Evolutionary conservation across 2,113 vertebrate species (phyloP).

Genomic region (Morone chrysops): DNA sequence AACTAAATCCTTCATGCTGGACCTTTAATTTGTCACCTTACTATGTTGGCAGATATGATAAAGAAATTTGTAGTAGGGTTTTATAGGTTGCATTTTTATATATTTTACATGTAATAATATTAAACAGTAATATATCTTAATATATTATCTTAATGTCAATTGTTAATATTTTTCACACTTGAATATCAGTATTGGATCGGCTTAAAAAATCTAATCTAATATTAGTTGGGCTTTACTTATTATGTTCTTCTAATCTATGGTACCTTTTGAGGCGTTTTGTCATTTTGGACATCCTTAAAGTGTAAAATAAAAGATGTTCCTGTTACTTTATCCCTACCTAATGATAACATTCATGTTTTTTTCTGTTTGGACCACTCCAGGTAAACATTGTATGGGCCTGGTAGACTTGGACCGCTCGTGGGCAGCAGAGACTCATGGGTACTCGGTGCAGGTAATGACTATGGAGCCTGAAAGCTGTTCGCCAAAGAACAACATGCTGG

Average conservation of each 20-base stretch:
- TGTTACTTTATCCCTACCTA: background rate
- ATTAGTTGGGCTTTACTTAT: background rate
- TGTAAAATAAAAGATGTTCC: background rate
- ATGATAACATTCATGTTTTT: background rate
- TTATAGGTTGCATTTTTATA: background rate
- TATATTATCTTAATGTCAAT: background rate
- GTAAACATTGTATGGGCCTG: conserved; percentile 96
- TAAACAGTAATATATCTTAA: background rate
- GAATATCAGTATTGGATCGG: background rate
- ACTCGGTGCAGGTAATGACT: conserved; percentile 90
- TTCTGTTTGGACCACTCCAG: conserved; percentile 71
- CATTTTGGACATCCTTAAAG: background rate
- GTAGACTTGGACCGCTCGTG: conserved; percentile 95
- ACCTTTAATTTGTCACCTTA: background rate
- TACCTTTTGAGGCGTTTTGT: background rate
- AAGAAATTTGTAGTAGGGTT: background rate
- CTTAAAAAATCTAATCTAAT: background rate
- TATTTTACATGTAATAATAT: background rate
- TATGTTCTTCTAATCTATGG: background rate
- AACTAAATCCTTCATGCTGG: too few relatives aligned
- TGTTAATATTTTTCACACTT: background rate
- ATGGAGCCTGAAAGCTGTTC: conserved; percentile 98
- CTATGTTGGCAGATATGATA: background rate
- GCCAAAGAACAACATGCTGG: conserved; percentile 97
- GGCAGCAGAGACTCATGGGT: conserved; percentile 90